These are phyloP conservation scores for Oxytorus armatus DNA, from an alignment of 2,888 invertebrate genomes.

Conservation along the genomic window DNA sequence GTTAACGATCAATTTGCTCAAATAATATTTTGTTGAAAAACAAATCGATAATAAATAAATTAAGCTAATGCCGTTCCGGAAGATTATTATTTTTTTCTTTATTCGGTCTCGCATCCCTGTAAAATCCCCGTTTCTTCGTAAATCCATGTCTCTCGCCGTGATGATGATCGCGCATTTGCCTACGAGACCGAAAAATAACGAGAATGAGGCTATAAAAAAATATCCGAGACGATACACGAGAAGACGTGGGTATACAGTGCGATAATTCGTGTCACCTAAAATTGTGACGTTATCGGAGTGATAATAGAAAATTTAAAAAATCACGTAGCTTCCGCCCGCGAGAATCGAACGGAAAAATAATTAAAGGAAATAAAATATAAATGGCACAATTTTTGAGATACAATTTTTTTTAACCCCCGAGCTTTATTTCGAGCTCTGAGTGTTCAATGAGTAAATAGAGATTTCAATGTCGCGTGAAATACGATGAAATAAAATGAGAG, in stretches of 20 bases:
- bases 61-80: conserved; percentile 1
- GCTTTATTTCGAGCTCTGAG: too few relatives aligned
- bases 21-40: conserved; percentile 3
- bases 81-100: background rate
- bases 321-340: background rate
- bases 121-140: background rate
- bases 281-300: conserved; percentile 1
- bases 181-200: conserved; percentile 15
- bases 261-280: conserved; percentile 29
- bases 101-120: background rate
- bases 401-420: too few relatives aligned
- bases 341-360: background rate
- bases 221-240: conserved; percentile 29
- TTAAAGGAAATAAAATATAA: conserved; percentile 18
- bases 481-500: conserved; percentile 62
- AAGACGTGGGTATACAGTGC: conserved; percentile 37
- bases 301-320: conserved; percentile 2
- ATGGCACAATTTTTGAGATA: too few relatives aligned
- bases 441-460: background rate
- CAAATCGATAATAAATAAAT: conserved; percentile 9
- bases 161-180: conserved; percentile 4
- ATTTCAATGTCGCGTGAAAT: too few relatives aligned
- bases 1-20: conserved; percentile 9
- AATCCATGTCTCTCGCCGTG: conserved; percentile 19
- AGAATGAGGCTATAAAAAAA: conserved; percentile 43